A percentile compares a stretch with the other conserved stretches of the same genome.
Evolutionary conservation across 2,888 invertebrate genomes (phyloP).

Genomic region (Zygothrica quintamaculata): DNA sequence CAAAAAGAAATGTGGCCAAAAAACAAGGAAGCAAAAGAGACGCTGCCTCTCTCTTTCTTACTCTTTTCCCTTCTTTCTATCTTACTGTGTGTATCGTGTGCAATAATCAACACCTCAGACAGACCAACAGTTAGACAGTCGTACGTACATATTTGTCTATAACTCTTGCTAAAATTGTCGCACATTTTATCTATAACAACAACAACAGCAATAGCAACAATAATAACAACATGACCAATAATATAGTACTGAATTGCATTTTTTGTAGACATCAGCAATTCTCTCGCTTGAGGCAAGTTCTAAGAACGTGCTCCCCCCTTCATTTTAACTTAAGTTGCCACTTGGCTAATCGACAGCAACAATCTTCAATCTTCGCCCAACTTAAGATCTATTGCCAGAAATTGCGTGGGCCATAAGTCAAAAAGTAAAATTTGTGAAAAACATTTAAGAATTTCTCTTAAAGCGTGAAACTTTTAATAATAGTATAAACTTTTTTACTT

Average conservation of each 20-base stretch:
- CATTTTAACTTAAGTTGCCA: slow-evolving; percentile 57
- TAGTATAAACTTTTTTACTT: too few species aligned
- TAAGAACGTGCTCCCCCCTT: slow-evolving; percentile 48
- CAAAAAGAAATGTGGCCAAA: slow-evolving; percentile 45
- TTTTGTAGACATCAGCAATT: slow-evolving; percentile 74
- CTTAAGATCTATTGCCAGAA: slow-evolving; percentile 3
- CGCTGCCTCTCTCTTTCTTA: not conserved
- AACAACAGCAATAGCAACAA: slow-evolving; percentile 31
- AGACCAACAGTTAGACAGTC: slow-evolving; percentile 6
- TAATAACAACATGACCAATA: slow-evolving; percentile 26
- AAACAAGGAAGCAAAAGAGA: slow-evolving; percentile 29
- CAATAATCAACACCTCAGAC: slow-evolving; percentile 68
- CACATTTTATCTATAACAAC: slow-evolving; percentile 56
- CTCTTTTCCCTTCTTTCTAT: not conserved
- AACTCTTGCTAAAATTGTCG: slow-evolving; percentile 65
- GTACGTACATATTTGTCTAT: slow-evolving; percentile 10
- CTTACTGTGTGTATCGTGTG: slow-evolving; percentile 44
- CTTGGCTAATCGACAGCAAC: slow-evolving; percentile 64
- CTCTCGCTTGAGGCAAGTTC: slow-evolving; percentile 32
- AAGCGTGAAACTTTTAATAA: too few species aligned
- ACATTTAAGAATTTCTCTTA: too few species aligned
- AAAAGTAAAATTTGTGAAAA: too few species aligned
- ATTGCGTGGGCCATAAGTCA: slow-evolving; percentile 14
- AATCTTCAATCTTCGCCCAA: slow-evolving; percentile 38
- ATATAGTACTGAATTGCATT: slow-evolving; percentile 51